These are phyloP conservation scores for Drosophila anomalipes DNA, from an alignment of 2,888 invertebrate genomes.

Conservation along the genomic window DNA sequence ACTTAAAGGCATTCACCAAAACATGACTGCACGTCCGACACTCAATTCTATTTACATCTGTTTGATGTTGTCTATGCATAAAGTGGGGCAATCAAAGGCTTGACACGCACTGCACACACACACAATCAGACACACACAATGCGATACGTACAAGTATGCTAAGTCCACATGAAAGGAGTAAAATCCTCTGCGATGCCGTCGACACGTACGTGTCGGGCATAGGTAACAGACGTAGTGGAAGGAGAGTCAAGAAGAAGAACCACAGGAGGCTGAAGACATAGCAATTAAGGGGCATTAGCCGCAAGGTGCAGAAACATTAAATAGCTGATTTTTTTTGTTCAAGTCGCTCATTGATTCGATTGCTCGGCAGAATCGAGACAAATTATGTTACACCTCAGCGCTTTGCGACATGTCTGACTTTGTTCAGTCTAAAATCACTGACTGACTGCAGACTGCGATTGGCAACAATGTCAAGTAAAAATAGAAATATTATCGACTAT, in stretches of 20 bases:
- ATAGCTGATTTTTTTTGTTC: slow-evolving; percentile 37
- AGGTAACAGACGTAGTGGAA: slow-evolving; percentile 11
- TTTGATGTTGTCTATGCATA: slow-evolving; percentile 56
- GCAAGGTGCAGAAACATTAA: slow-evolving; percentile 44
- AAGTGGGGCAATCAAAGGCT: slow-evolving; percentile 70
- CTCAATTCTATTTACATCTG: slow-evolving; percentile 66
- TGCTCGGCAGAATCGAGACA: slow-evolving; percentile 68
- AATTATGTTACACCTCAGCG: slow-evolving; percentile 73
- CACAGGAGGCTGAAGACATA: slow-evolving; percentile 29
- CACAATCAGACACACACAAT: not conserved
- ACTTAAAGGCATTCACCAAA: not conserved
- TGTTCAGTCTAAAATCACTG: slow-evolving; percentile 32
- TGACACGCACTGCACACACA: slow-evolving; percentile 21
- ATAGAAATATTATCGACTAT: slow-evolving; percentile 1
- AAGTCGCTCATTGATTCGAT: slow-evolving; percentile 59
- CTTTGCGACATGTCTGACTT: slow-evolving; percentile 71
- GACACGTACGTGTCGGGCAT: slow-evolving; percentile 63
- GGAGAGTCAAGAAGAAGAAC: slow-evolving; percentile 4
- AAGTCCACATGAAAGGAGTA: slow-evolving; percentile 65
- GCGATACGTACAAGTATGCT: slow-evolving; percentile 30
- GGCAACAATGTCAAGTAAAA: slow-evolving; percentile 26
- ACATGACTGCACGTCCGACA: slow-evolving; percentile 48
- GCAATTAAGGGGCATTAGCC: slow-evolving; percentile 62
- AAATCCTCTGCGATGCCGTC: slow-evolving; percentile 37
- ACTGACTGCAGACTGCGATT: slow-evolving; percentile 45